Percentiles rank a stretch among this genome's conserved stretches.
These are phyloP conservation scores for Euleptes europaea DNA, from an alignment of 2,113 vertebrate species.

Conservation along the genomic window DNA sequence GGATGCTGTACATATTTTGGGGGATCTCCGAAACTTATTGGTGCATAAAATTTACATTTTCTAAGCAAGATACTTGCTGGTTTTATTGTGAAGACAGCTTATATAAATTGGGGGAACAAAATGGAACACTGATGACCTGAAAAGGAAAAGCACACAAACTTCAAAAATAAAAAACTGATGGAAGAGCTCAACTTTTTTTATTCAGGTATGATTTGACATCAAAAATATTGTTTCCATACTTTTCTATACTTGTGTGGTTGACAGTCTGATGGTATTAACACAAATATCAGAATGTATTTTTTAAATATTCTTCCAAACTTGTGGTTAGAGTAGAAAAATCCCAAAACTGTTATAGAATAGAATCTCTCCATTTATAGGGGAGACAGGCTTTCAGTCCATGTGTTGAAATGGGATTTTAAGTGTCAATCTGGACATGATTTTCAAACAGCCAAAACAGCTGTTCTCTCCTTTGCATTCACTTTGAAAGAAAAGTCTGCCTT, in stretches of 20 bases:
- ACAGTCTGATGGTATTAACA: background rate
- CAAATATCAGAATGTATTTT: background rate
- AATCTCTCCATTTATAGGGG: background rate
- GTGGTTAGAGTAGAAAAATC: background rate
- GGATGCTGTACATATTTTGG: background rate
- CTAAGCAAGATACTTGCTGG: background rate
- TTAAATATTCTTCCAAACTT: background rate
- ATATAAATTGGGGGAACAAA: background rate
- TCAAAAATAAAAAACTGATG: background rate
- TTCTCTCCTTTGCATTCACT: background rate
- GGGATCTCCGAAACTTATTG: background rate
- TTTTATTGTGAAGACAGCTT: slow-evolving; percentile 19
- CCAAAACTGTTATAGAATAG: background rate
- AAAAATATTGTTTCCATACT: background rate
- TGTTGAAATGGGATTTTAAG: background rate
- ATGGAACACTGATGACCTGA: background rate
- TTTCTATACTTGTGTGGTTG: background rate
- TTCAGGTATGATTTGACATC: background rate
- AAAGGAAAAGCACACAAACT: background rate
- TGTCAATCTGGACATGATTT: background rate
- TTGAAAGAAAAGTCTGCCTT: slow-evolving; percentile 17
- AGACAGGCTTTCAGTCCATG: background rate
- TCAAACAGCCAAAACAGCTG: background rate
- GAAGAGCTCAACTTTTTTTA: background rate
- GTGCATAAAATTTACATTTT: background rate